Percentiles rank a stretch among this genome's conserved stretches.
These are phyloP conservation scores for Drosophila gunungcola DNA, from an alignment of 1,140 invertebrate genomes.

Conservation along the genomic window DNA sequence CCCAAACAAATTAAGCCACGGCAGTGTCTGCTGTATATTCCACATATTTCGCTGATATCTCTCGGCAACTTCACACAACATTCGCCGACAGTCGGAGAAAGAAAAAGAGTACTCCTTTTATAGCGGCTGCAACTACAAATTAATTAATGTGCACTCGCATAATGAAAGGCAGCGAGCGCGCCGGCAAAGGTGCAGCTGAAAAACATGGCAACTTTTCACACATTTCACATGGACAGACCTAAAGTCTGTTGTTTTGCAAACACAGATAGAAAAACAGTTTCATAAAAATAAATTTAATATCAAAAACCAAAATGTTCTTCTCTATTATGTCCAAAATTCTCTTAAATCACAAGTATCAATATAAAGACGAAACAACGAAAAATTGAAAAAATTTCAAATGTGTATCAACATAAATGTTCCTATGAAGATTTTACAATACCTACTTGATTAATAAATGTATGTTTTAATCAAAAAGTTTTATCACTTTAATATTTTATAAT, in stretches of 20 bases:
- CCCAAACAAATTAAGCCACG: slow-evolving; percentile 34
- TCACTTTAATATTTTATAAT: no score
- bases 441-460: no score
- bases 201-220: slow-evolving; percentile 72
- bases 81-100: slow-evolving; percentile 32
- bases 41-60: slow-evolving; percentile 26
- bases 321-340: no score
- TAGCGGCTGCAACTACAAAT: slow-evolving; percentile 60
- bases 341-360: no score
- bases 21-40: slow-evolving; percentile 24
- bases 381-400: no score
- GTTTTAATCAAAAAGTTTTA: no score
- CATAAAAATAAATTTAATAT: no score
- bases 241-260: slow-evolving; percentile 64
- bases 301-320: no score
- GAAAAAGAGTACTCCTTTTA: slow-evolving; percentile 41
- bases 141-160: slow-evolving; percentile 82
- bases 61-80: slow-evolving; percentile 43
- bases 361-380: no score
- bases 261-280: neutral
- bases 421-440: no score
- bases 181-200: slow-evolving; percentile 23
- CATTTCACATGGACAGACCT: slow-evolving; percentile 67
- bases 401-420: no score
- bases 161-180: slow-evolving; percentile 61